Base-by-base conservation (phyloP, 2,113 vertebrate genomes). In the Taurulus bubalis region DNA sequence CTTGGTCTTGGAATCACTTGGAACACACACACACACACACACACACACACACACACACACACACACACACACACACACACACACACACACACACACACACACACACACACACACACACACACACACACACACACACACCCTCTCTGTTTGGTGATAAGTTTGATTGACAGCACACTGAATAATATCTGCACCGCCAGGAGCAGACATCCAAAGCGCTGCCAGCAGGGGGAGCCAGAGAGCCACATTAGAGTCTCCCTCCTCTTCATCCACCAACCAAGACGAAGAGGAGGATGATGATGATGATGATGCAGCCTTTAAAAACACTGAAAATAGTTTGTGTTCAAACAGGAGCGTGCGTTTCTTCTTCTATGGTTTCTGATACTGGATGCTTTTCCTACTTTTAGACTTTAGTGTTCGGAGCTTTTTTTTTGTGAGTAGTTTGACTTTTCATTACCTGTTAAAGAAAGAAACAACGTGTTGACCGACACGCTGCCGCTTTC, bases 181-280 rank as follows among this genome's bases (percentile, higher is more conserved):
- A 4, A 22, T 0, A 42, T 58, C 24, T 2, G 38, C 16, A 70
- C 64, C 16, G 24, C 2, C 66, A 32, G n/a, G 4, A 20, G 40
- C 10, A 34, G 3, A 63, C 4, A 3, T 56, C 26, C 74, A 26
- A 3, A 40, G 2, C 75, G 56, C 58, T 4, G 28, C 82, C 92
- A 91, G 78, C 78, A 90, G 91, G 75, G 83, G 91, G 90, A 49
- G 3, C 0, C 82, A 91, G 80, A 88, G 89, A 73, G 80, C 72
- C 30, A 36, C 53, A 6, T 7, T 9, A 88, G n/a, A 36, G 3
- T 16, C 10, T 40, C 9, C 38, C 47, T 58, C 14, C 49, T 65
- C 36, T 65, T 45, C 71, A 60, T 74, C 51, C 58, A 28, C 68
- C 66, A 59, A 16, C 32, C 28, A 68, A 11, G 47, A 6, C 47